These are phyloP conservation scores for Peromyscus eremicus DNA, from an alignment of 2,797 vertebrate genomes.

Conservation along the genomic window DNA sequence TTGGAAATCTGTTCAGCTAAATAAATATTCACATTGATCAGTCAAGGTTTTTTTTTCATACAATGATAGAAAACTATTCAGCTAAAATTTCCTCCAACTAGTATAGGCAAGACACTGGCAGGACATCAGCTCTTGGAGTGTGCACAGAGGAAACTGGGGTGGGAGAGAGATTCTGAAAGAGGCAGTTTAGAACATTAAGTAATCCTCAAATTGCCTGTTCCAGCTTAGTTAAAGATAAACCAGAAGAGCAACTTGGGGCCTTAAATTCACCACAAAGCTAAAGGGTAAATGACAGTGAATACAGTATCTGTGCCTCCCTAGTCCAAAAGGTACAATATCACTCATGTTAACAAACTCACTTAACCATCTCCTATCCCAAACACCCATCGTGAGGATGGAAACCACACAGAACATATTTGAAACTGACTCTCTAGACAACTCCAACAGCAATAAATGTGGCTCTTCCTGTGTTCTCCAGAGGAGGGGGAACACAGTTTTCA, in stretches of 20 bases:
- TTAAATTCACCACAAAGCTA: neutral
- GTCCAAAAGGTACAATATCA: neutral
- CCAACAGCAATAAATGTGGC: neutral
- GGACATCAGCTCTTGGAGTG: neutral
- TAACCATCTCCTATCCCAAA: neutral
- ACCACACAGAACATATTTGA: neutral
- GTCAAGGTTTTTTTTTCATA: neutral
- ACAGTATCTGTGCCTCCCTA: neutral
- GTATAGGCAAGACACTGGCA: neutral
- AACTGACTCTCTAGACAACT: neutral
- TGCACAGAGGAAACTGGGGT: neutral
- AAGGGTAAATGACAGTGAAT: neutral
- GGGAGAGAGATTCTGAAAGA: neutral
- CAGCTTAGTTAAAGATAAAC: neutral
- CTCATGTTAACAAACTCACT: neutral
- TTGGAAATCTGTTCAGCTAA: constrained; percentile 20
- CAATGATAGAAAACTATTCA: neutral
- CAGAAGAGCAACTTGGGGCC: neutral
- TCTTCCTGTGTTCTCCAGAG: neutral
- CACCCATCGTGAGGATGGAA: neutral
- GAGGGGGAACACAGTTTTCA: neutral
- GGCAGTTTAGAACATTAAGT: neutral
- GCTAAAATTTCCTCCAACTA: neutral
- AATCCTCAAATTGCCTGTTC: neutral
- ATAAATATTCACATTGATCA: constrained; percentile 20